Evolutionary conservation across 2,888 invertebrate species (phyloP).

Genomic region (Hypena proboscidalis): DNA sequence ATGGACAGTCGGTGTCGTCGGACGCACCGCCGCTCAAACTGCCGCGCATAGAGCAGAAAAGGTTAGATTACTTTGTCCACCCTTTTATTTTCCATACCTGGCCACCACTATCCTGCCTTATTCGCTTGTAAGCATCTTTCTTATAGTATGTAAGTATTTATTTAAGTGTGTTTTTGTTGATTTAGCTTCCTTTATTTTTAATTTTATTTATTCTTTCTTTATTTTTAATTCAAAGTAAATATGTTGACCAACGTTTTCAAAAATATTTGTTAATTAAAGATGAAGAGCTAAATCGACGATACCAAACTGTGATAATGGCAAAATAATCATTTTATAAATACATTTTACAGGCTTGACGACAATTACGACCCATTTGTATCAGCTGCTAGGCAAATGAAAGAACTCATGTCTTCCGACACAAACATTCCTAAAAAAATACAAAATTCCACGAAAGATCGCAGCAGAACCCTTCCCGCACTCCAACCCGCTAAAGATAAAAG

Average conservation of each 20-base stretch:
- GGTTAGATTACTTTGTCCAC: conserved; percentile 61
- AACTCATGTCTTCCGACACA: conserved; percentile 89
- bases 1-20: conserved; percentile 61
- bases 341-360: conserved; percentile 78
- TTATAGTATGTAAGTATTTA: neutral
- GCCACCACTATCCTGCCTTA: too few relatives aligned
- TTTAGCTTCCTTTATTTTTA: neutral
- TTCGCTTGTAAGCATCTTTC: neutral
- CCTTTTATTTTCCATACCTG: too few relatives aligned
- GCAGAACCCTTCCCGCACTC: conserved; percentile 75
- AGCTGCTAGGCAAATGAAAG: conserved; percentile 93
- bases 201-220: neutral
- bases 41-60: conserved; percentile 75
- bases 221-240: too few relatives aligned
- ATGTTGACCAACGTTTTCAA: too few relatives aligned
- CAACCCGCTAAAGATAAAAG: conserved; percentile 72
- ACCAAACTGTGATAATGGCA: neutral
- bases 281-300: neutral
- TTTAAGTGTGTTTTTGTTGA: neutral
- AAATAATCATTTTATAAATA: conserved; percentile 23
- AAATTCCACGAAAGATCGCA: conserved; percentile 71
- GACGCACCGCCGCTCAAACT: conserved; percentile 77
- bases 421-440: conserved; percentile 77
- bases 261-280: too few relatives aligned
- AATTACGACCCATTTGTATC: conserved; percentile 91